A percentile compares a stretch with the other conserved stretches of the same genome.
Evolutionary conservation across 2,797 vertebrate species (phyloP).

Genomic region (Aratinga solstitialis): DNA sequence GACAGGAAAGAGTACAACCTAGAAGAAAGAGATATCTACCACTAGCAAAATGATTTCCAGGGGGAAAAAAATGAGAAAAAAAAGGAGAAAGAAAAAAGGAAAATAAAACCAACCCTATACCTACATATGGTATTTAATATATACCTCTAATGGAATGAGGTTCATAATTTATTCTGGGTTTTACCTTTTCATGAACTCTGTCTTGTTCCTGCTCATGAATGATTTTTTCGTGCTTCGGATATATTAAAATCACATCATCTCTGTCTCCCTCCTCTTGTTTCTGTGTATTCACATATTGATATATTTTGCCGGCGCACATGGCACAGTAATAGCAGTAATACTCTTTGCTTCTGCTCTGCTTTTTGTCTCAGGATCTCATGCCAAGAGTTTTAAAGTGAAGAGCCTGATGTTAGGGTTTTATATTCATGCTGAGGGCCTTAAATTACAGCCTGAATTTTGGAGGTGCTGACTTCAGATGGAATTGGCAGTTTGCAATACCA

Average conservation of each 20-base stretch:
- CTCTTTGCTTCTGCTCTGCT: conserved; percentile 44
- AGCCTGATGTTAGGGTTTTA: not conserved
- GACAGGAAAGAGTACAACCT: not conserved
- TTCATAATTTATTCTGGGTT: conserved; percentile 69
- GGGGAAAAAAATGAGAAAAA: not conserved
- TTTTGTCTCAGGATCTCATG: conserved; percentile 20
- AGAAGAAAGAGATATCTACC: conserved; percentile 23
- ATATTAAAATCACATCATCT: conserved; percentile 67
- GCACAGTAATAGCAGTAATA: conserved; percentile 28
- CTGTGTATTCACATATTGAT: conserved; percentile 47
- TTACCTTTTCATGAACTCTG: conserved; percentile 71
- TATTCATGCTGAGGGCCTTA: not conserved
- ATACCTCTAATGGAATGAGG: conserved; percentile 46
- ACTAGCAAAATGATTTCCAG: not conserved
- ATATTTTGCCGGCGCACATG: conserved; percentile 54
- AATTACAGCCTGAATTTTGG: not conserved
- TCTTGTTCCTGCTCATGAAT: conserved; percentile 61
- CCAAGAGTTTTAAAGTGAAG: not conserved
- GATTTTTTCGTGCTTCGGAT: conserved; percentile 63
- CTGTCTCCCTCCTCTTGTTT: conserved; percentile 36
- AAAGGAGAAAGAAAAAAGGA: not conserved
- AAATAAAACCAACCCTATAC: not conserved
- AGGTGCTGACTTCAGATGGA: not conserved
- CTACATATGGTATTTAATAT: conserved; percentile 64
- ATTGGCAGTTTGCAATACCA: not conserved